Evolutionary conservation across 2,888 invertebrate species (phyloP), one percentile per base, ranked within the genome.

Genomic region (Agrochola macilenta): DNA sequence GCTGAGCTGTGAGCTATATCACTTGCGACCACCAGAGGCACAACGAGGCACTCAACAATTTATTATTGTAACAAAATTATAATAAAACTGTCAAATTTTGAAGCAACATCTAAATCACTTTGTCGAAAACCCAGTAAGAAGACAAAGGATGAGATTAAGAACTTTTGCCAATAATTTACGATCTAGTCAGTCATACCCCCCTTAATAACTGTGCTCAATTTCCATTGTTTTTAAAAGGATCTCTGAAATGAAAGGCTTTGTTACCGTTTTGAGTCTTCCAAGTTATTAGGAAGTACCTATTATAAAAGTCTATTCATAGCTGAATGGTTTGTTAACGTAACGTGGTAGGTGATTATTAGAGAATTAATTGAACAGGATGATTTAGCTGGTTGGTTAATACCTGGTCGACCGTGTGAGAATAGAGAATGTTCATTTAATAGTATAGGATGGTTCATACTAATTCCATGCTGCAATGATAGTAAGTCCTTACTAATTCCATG

Each of bases 111-210:
- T 54, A 43, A 49, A 61, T 72, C 58, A 60, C 12, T 39, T 74
- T 52, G 26, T 58, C 26, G n/a, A 64, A 69, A n/a, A 54, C 52
- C 46, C 35, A 61, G 57, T 7, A 52, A 68, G 14, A 54, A 20
- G 5, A 76, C 61, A 82, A 76, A 71, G 57, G 57, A 60, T 64
- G 23, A 35, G 7, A 64, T 65, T 60, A 57, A 23, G 46, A 75
- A 65, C 46, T 61, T 23, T 20, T 26, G 5, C 14, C 26, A 63
- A 54, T 69, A 49, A 70, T 66, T 63, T 68, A 57, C 49, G 49
- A 58, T 14, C 46, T 30, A 61, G 20, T 46, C 58, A 35, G 71
- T 58, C 49, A 39, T 35, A 43, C 39, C 20, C 26, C 39, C 20
- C 26, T 63, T 61, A 61, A 75, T 57, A 43, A 49, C 35, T 57